Evolutionary conservation across 2,888 invertebrate genomes (phyloP), one percentile per base, ranked within the genome.

Genomic region (Crematogaster levior): DNA sequence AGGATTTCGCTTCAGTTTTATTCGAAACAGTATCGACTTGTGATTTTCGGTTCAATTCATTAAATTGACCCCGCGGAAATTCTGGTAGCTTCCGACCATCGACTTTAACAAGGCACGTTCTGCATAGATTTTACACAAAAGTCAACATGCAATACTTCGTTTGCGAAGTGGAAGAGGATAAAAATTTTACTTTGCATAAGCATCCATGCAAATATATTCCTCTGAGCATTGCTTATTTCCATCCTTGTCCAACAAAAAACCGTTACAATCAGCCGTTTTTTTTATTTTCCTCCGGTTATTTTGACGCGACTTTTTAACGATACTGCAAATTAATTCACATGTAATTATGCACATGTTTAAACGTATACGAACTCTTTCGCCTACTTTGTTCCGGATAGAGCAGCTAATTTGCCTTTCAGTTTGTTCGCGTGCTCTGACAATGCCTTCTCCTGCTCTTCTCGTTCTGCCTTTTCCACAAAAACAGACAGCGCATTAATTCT

Each of bases 401-500:
- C 9, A 5, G 60, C 60, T 21, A 75, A 40, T 77, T 34, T 68
- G 15, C 1, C 30, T 30, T 51, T 43, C 0, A 53, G n/a, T 43
- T 70, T 74, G 7, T 30, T 10, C 74, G 65, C 83, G 1, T 75
- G 48, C 6, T 10, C 5, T 10, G 4, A 48, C 15, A 40, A 65
- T 4, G 43, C 4, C 10, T 24, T 21, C 5, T 83, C 18, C n/a
- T 66, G 66, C 21, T 40, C 1, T 40, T 34, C 63, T 30, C 85
- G 88, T 18, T 85, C 84, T 15, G 30, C 7, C 43, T 61, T 34
- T 40, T 58, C 73, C 24, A 89, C 6, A 6, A 88, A 88, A 15
- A 87, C 82, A 1, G 89, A 89, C n/a, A 90, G 53, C 12, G 82
- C 91, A 43, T 87, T 85, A 34, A 89, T 66, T 46, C 87, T 89